Conservation (phyloP, 1,140 invertebrate species). For the Neuroterus valhalla region DNA sequence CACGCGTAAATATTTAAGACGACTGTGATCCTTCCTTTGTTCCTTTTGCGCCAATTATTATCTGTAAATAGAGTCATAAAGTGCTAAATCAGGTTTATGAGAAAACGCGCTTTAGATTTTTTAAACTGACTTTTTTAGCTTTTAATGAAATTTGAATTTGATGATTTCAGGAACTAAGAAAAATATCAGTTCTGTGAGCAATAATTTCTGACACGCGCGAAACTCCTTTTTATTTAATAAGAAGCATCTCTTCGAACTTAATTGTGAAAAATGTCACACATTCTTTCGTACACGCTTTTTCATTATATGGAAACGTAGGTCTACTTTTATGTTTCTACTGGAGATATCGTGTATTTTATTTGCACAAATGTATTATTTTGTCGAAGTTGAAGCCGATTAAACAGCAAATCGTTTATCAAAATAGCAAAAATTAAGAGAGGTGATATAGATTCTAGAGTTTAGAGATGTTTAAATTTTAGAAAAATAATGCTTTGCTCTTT, state of each 20-base stretch:
- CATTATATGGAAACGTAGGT: no score
- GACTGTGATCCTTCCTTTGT: slow-evolving; percentile 18
- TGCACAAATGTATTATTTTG: no score
- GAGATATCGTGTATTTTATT: no score
- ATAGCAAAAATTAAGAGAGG: no score
- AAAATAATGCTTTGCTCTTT: no score
- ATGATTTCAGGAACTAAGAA: not conserved
- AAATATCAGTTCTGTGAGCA: not conserved
- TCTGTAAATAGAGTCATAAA: slow-evolving; percentile 22
- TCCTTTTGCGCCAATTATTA: slow-evolving; percentile 13
- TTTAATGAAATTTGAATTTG: not conserved
- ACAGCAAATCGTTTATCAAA: no score
- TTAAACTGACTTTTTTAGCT: slow-evolving; percentile 12
- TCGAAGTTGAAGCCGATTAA: not conserved
- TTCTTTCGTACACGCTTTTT: no score
- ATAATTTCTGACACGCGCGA: slow-evolving; percentile 15
- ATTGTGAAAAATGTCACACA: not conserved
- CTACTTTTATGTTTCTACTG: no score
- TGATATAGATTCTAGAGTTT: no score
- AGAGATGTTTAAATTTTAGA: no score
- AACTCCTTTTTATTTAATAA: not conserved
- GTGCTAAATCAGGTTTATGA: slow-evolving; percentile 1
- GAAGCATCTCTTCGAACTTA: not conserved
- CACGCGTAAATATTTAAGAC: slow-evolving; percentile 21
- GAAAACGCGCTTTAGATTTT: slow-evolving; percentile 6